Evolutionary conservation across 2,113 vertebrate species (phyloP), one percentile per base, ranked within the genome.

Genomic region (Eulemur macaco): DNA sequence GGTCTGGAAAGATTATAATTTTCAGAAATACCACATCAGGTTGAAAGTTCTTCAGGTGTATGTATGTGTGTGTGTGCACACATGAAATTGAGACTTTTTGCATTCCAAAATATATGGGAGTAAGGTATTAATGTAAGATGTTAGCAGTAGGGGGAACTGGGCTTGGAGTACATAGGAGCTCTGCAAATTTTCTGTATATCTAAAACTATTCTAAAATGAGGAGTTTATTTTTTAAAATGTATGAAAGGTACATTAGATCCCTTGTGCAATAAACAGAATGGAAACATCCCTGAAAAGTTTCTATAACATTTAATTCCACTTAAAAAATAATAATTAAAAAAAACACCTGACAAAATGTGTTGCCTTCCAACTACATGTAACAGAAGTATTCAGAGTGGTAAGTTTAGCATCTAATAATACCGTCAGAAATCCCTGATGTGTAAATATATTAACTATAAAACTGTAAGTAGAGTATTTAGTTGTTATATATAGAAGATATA

Each of bases 131-230:
- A 47, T 63, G 23, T 82, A 42, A 58, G 52, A n/a, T 96, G 29
- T 60, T 89, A 85, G 21, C 25, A 89, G 6, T 18, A 64, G 37
- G 25, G 42, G 25, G 76, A 92, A 73, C 29, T 47, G 29, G 47
- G 4, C 52, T 17, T 63, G 64, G 6, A 8, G 25, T 42, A 42
- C 83, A 17, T 34, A n/a, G 66, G 37, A 45, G 27, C 10, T 77
- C 60, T 47, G 6, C 9, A 68, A 96, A 0, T 45, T 83, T 78
- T 80, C 52, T 63, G 4, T 69, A 37, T 20, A 60, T 86, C 37
- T 50, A 31, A 89, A 91, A 69, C 31, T 64, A 60, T 91, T 91
- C 82, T 74, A 83, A 93, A 90, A 86, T 88, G 25, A 77, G 69
- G 52, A 81, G 11, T 58, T 80, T 52, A 39, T 11, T 76, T 92